phyloP scores from a whole-genome alignment of 2,888 invertebrate species.

The Minunthozetes semirufus region DNA sequence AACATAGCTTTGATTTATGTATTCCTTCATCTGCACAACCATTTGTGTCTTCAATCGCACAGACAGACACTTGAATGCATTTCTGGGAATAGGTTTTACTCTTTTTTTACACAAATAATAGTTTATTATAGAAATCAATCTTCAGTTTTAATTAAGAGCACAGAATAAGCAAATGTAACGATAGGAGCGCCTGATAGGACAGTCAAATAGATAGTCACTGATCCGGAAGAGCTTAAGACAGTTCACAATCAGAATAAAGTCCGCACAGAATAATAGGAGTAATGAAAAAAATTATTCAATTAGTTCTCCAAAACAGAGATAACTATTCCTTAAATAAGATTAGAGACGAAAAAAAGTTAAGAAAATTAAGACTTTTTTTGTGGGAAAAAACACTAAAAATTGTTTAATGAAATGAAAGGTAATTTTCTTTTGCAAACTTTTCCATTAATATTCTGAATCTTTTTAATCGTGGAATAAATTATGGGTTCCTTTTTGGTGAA shows the following conservation, averaged over 20 bases:
- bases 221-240: not conserved
- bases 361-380: not conserved
- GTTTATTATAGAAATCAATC: slow-evolving; percentile 15
- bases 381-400: too few species aligned
- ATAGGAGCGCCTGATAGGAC: not conserved
- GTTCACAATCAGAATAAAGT: not conserved
- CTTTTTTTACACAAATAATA: not conserved
- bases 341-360: not conserved
- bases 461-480: too few species aligned
- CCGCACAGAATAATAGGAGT: not conserved
- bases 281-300: not conserved
- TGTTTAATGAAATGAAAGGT: too few species aligned
- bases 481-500: too few species aligned
- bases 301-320: not conserved
- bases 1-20: not conserved
- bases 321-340: not conserved
- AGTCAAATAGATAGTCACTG: not conserved
- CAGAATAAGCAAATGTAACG: not conserved
- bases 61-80: not conserved
- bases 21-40: not conserved
- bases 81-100: not conserved
- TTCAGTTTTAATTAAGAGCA: slow-evolving; percentile 25
- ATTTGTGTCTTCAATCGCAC: not conserved
- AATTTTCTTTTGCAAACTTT: too few species aligned
- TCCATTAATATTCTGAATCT: too few species aligned